Percentiles rank a stretch among this genome's conserved stretches.
phyloP scores from a whole-genome alignment of 1,140 invertebrate genomes.

The Oscheius sp. region DNA sequence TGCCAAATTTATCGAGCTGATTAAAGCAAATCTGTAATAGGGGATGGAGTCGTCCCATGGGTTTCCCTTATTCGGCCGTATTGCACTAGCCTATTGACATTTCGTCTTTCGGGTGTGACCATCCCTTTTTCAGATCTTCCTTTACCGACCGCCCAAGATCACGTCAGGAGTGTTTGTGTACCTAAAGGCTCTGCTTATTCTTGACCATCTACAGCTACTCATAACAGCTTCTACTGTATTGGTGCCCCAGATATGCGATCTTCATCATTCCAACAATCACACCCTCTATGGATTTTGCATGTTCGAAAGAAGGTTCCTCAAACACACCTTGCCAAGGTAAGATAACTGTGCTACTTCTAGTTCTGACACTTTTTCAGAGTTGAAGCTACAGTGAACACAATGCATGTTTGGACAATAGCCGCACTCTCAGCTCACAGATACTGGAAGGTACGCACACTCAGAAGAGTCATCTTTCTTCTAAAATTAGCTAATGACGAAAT shows the following conservation, averaged over 20 bases:
- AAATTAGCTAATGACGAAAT: neutral
- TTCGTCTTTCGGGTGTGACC: conserved; percentile 2
- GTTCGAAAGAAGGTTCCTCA: conserved; percentile 57
- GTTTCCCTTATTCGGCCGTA: neutral
- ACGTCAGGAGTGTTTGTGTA: conserved; percentile 61
- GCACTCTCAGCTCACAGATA: conserved; percentile 57
- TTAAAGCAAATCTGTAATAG: too few species aligned
- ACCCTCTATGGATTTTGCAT: conserved; percentile 55
- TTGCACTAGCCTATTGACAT: conserved; percentile 21
- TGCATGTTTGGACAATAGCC: conserved; percentile 60
- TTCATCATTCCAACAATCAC: conserved; percentile 54
- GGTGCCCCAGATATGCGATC: conserved; percentile 57
- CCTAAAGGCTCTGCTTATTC: conserved; percentile 56
- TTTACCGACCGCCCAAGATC: conserved; percentile 59
- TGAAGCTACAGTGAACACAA: conserved; percentile 51
- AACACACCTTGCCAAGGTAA: conserved; percentile 48
- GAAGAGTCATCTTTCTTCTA: neutral
- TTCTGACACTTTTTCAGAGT: conserved; percentile 34
- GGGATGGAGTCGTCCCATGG: too few species aligned
- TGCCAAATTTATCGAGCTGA: too few species aligned
- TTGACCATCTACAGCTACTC: conserved; percentile 54
- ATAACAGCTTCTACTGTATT: conserved; percentile 48
- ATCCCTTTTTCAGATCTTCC: conserved; percentile 48
- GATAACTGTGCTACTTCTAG: neutral
- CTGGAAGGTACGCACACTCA: conserved; percentile 59